Conservation (phyloP, 2,113 vertebrate genomes). For the Rhizomys pruinosus region DNA sequence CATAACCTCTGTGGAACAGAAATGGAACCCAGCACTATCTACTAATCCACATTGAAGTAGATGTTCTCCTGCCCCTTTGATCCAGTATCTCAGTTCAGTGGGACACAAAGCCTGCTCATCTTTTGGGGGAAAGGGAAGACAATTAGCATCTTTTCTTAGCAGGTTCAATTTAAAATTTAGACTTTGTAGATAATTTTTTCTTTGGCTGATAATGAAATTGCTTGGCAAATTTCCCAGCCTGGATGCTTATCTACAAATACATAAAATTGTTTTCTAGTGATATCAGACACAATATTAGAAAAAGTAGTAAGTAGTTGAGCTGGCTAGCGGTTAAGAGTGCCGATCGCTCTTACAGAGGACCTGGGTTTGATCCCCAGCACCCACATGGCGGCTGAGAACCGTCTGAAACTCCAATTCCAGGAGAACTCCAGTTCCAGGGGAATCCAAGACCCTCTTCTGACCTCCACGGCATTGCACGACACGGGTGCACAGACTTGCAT, state of each 20-base stretch:
- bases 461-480: too few species aligned
- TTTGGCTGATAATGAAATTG: conserved; percentile 71
- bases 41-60: neutral
- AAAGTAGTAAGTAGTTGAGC: conserved; percentile 41
- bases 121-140: conserved; percentile 40
- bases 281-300: conserved; percentile 48
- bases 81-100: conserved; percentile 63
- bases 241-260: conserved; percentile 77
- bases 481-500: too few species aligned
- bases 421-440: too few species aligned
- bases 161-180: conserved; percentile 81
- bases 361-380: too few species aligned
- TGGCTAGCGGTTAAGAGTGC: neutral
- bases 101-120: neutral
- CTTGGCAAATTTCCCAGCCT: conserved; percentile 73
- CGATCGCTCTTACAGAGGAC: too few species aligned
- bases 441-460: too few species aligned
- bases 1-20: neutral
- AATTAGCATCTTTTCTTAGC: conserved; percentile 73
- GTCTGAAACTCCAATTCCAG: too few species aligned
- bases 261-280: conserved; percentile 60
- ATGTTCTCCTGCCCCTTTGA: neutral
- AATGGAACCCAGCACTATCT: conserved; percentile 32
- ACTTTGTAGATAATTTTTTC: conserved; percentile 72
- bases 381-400: too few species aligned